Evolutionary conservation across 1,140 invertebrate genomes (phyloP).

Genomic region (Rhyzopertha dominica): DNA sequence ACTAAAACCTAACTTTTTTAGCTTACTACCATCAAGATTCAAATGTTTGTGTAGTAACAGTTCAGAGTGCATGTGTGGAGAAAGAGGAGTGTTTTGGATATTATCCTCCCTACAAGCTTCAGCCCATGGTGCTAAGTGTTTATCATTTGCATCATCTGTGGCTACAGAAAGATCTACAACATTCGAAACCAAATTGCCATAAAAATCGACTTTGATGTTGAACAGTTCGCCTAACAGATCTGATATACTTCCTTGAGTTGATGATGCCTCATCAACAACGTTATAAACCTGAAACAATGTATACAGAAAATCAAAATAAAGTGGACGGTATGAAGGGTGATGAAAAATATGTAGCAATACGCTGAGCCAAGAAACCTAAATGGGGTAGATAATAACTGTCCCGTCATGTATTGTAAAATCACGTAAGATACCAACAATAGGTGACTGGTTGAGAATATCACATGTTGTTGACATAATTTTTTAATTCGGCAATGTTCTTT

Average conservation of each 20-base stretch:
- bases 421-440: no score
- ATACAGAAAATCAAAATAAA: constrained; percentile 4
- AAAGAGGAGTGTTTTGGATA: constrained; percentile 78
- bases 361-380: no score
- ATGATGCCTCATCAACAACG: constrained; percentile 74
- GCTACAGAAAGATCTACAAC: constrained; percentile 71
- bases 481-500: no score
- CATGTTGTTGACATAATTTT: no score
- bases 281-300: constrained; percentile 63
- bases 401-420: no score
- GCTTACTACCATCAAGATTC: constrained; percentile 65
- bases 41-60: constrained; percentile 74
- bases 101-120: constrained; percentile 70
- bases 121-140: constrained; percentile 86
- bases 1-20: constrained; percentile 55
- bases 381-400: no score
- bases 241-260: constrained; percentile 77
- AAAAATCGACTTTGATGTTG: constrained; percentile 81
- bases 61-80: constrained; percentile 79
- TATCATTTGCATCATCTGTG: constrained; percentile 87
- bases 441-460: no score
- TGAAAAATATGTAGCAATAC: not conserved
- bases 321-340: not conserved
- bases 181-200: constrained; percentile 71
- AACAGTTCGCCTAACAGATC: constrained; percentile 77